Base-by-base conservation (phyloP, 2,113 vertebrate species). In the Thomomys bottae region DNA sequence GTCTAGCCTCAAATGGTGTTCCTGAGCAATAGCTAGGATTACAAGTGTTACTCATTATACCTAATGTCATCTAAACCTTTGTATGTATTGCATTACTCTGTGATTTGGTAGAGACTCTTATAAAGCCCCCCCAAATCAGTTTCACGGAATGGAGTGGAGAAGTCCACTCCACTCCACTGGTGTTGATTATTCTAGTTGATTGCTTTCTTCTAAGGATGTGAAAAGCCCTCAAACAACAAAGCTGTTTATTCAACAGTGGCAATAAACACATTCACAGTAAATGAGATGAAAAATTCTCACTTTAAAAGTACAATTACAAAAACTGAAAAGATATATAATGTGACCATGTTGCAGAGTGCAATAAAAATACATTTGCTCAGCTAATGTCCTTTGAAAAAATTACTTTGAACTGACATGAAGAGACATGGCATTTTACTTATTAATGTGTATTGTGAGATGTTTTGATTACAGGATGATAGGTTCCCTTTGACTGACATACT, bases 211-310 rank as follows among this genome's bases (percentile, higher is more conserved):
- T 54, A 61, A 63, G 38, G 24, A 83, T 17, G 36, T 42, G 3
- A 77, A 88, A 87, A 90, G n/a, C 26, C 4, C 3, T 15, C 49
- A 54, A 17, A 54, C 49, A 54, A 17, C 12, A 54, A 90, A 84
- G 36, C 15, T 71, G 23, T 36, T 45, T 71, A 64, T 59, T 81
- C 45, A 81, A 61, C 77, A 63, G 5, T 87, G 81, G 28, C 23
- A 8, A 26, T 26, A 71, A 71, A 45, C n/a, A 84, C 24, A 17
- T 57, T 92, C 36, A 95, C 64, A 91, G 38, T n/a, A 21, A 89
- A 89, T 70, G 45, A 54, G 42, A 68, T 32, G 10, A 17, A 23
- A 89, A 89, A 81, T 92, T 93, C 63, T 93, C 34, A 84, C 63
- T 84, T 94, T 66, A 54, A 93, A 94, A 84, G 17, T 9, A 82